Evolutionary conservation across 1,140 invertebrate species (phyloP).

Genomic region (Matsumurasca onukii): DNA sequence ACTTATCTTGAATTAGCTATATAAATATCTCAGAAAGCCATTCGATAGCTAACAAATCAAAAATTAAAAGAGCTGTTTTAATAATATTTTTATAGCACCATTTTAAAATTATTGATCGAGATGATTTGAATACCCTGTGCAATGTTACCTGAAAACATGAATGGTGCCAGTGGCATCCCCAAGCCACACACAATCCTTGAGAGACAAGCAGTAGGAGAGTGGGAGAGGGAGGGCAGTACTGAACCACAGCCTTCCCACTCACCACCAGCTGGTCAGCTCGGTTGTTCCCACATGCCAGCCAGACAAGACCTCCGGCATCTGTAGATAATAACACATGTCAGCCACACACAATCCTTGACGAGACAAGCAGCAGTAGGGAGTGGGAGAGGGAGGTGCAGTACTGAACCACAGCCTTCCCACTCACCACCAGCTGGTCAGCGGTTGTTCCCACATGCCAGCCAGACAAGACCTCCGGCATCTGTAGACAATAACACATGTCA

Average conservation of each 20-base stretch:
- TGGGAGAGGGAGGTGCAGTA: constrained; percentile 36
- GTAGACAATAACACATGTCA: too few relatives aligned
- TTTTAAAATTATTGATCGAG: too few relatives aligned
- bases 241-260: constrained; percentile 40
- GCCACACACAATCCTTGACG: constrained; percentile 65
- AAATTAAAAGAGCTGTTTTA: too few relatives aligned
- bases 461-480: constrained; percentile 37
- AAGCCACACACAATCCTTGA: too few relatives aligned
- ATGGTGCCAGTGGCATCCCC: constrained; percentile 80
- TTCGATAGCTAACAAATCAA: too few relatives aligned
- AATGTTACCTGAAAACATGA: constrained; percentile 79
- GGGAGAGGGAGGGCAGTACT: constrained; percentile 38
- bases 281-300: constrained; percentile 42
- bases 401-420: constrained; percentile 41
- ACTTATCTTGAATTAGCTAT: too few relatives aligned
- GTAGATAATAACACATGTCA: too few relatives aligned
- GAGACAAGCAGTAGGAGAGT: constrained; percentile 40
- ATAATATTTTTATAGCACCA: too few relatives aligned
- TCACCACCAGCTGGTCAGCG: constrained; percentile 42
- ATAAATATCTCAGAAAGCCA: too few relatives aligned
- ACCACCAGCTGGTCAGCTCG: constrained; percentile 41
- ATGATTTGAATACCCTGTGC: too few relatives aligned
- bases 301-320: constrained; percentile 35
- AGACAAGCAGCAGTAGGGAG: constrained; percentile 42
- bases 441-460: constrained; percentile 43